Base-by-base conservation (phyloP, 1,140 invertebrate genomes). In the Drosophila cardini region DNA sequence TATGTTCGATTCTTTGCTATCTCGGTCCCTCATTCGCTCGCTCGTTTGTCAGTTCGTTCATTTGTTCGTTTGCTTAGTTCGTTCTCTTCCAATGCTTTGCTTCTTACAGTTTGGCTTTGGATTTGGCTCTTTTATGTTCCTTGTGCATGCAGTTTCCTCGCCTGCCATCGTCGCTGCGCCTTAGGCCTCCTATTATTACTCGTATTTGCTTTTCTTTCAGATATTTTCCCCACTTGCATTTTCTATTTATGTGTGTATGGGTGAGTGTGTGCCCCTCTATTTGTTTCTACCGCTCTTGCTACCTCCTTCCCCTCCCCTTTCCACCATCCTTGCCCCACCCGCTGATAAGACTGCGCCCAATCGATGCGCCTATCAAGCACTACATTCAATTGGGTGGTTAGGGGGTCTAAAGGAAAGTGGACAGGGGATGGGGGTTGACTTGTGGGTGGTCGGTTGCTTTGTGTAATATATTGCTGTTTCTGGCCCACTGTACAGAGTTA, bases 161-260 rank as follows among this genome's bases (percentile, higher is more conserved):
- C 10, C 40, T 11, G 36, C 9, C 36, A n/a, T 53, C 40, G 16
- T 18, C 36, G 18, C 42, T 63, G 18, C 10, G 34, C n/a, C 52
- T 7, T 32, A 53, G 46, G 48, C 48, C 48, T 13, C 21, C 48
- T 50, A 50, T 26, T 50, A 50, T 38, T 55, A 21, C 43, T 53
- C 55, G 21, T 65, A 57, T 64, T 75, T 75, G 68, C 18, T 42
- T 36, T 48, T 58, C 52, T 60, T 65, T 61, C 56, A 18, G 30
- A 58, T 48, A 50, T 58, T 65, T 65, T n/a, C 36, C 13, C 70
- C 75, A 78, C 79, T 82, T 82, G 74, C 79, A 58, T 78, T 82
- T 75, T 82, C 79, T 70, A 82, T 74, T 74, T 73, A 78, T 78
- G 78, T 73, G 78, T 50, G 21, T 9, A 18, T n/a, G n/a, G n/a